Conservation (phyloP, 35 echinoderm and acorn worm species). For the Heliocidaris erythrogramma region DNA sequence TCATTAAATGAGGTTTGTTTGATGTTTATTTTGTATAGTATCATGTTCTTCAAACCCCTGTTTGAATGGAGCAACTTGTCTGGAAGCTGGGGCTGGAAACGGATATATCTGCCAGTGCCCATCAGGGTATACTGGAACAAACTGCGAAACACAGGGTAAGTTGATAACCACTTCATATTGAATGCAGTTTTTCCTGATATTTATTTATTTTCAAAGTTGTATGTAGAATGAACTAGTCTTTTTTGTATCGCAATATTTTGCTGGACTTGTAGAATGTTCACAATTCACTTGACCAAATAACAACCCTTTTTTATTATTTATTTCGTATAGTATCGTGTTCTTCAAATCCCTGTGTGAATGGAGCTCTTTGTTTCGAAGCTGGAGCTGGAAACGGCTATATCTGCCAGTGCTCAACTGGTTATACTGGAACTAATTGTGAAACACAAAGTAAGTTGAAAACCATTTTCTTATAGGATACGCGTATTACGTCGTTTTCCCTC, state of each 20-base stretch:
- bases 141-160: not conserved
- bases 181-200: no score
- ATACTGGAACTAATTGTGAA: slow-evolving; percentile 71
- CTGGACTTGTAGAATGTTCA: no score
- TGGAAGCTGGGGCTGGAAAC: not conserved
- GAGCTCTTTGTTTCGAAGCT: not conserved
- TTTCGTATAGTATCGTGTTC: not conserved
- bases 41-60: not conserved
- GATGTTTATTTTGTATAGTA: no score
- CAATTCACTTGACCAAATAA: not conserved
- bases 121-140: not conserved
- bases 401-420: slow-evolving; percentile 53
- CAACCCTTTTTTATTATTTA: not conserved
- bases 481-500: no score
- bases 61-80: slow-evolving; percentile 19
- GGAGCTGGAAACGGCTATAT: slow-evolving; percentile 32
- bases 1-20: no score
- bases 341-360: not conserved
- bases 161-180: not conserved
- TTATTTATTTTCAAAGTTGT: no score
- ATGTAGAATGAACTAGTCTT: no score
- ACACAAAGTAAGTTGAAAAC: not conserved
- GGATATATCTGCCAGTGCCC: not conserved
- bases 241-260: no score
- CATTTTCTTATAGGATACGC: no score